Base-by-base conservation (phyloP, 2,888 invertebrate genomes). In the Drosophila heteroneura region DNA sequence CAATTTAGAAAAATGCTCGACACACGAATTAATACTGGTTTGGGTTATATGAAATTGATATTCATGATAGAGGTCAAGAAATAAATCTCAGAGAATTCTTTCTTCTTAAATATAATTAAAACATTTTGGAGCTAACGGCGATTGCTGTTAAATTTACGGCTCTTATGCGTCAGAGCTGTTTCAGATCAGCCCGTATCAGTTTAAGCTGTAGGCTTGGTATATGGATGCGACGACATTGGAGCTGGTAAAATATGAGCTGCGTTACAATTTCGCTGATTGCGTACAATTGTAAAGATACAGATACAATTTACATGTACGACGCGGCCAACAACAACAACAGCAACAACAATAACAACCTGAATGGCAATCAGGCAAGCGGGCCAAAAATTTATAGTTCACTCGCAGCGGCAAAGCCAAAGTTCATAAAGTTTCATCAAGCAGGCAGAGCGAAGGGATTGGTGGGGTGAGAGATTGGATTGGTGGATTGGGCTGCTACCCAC, bases 191-290 rank as follows among this genome's bases (percentile, higher is more conserved):
- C 59, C 30, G 60, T 35, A 70, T 61, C 47, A 26, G 44, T 22
- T 41, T 5, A 16, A 28, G 44, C 33, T 41, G 28, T 26, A 35
- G 16, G 19, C 54, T 51, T 41, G 35, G 5, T 19, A 37, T 35
- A 52, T 47, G 28, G 33, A 37, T 26, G 35, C 30, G 39, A n/a
- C 19, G 57, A 61, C 52, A 53, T 74, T 69, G 76, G 64, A 56
- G 66, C 72, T 69, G 75, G 63, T 76, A 74, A 82, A 74, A 77
- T 82, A 81, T 76, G 81, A 91, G 82, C 80, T 82, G 89, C 75
- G 83, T 82, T 90, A 84, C 85, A 85, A 85, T 90, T 91, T 86
- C 82, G 85, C 86, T 91, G 92, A 91, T 92, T 91, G 85, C 79
- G 65, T 70, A 83, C 82, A 85, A 82, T 82, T 84, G 80, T 76